A percentile compares a stretch with the other conserved stretches of the same genome.
Evolutionary conservation across 1,140 invertebrate genomes (phyloP).

Genomic region (Orchestia grillus): DNA sequence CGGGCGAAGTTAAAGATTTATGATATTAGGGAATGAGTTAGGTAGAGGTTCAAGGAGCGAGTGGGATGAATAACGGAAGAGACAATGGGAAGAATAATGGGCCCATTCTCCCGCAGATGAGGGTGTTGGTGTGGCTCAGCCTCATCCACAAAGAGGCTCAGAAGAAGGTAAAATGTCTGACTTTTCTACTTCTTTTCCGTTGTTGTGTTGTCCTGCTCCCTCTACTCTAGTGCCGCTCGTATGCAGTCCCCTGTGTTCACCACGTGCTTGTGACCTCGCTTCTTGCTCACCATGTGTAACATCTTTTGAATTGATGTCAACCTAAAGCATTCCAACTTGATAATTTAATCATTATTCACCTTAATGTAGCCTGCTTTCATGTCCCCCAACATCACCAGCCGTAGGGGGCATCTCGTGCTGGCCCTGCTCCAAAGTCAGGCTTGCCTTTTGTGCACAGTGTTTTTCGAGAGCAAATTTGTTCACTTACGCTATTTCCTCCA

Average conservation of each 20-base stretch:
- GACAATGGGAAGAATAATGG: neutral
- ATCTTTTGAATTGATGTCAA: neutral
- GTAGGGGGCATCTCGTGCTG: neutral
- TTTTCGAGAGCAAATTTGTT: neutral
- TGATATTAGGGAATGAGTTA: too few species aligned
- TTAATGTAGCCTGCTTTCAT: neutral
- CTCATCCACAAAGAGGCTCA: constrained; percentile 60
- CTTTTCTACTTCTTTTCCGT: neutral
- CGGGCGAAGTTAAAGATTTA: too few species aligned
- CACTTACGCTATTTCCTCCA: neutral
- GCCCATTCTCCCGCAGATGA: constrained; percentile 65
- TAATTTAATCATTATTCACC: neutral
- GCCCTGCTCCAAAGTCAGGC: too few species aligned
- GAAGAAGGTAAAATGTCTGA: constrained; percentile 56
- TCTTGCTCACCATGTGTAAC: neutral
- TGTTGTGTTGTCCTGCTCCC: constrained; percentile 46
- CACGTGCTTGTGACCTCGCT: neutral
- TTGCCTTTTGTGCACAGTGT: neutral
- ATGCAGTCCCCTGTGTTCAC: neutral
- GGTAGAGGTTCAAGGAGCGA: neutral
- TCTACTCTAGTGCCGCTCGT: constrained; percentile 14
- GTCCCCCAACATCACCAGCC: neutral
- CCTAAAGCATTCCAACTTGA: neutral
- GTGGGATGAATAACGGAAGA: neutral
- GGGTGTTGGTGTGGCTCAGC: constrained; percentile 67